Evolutionary conservation across 1,140 invertebrate genomes (phyloP).

Genomic region (Brachionus asplanchnoidis): DNA sequence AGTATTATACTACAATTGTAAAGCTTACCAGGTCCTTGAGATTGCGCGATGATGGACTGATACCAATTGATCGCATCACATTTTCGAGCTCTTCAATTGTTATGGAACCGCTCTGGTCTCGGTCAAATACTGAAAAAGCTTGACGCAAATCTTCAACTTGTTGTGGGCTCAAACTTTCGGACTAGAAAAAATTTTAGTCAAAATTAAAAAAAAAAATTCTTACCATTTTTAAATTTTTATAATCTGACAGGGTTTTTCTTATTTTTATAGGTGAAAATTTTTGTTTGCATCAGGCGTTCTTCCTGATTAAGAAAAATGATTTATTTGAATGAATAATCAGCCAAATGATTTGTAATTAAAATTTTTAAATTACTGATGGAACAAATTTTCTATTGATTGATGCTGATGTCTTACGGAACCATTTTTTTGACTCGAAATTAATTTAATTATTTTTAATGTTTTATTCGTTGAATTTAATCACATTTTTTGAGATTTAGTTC

Average conservation of each 20-base stretch:
- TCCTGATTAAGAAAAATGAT: background rate
- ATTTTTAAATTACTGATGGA: background rate
- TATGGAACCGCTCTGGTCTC: conserved; percentile 18
- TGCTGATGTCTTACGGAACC: background rate
- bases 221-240: background rate
- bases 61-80: conserved; percentile 35
- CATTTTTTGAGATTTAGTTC: background rate
- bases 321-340: background rate
- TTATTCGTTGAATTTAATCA: background rate
- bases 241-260: background rate
- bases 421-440: background rate
- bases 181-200: background rate
- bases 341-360: background rate
- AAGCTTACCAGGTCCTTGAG: background rate
- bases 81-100: conserved; percentile 24
- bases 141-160: conserved; percentile 1
- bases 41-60: background rate
- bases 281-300: background rate
- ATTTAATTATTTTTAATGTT: background rate
- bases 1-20: background rate
- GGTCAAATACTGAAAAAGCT: conserved; percentile 29
- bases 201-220: background rate
- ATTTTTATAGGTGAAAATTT: background rate
- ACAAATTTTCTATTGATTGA: background rate
- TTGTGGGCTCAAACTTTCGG: conserved; percentile 8